Evolutionary conservation across 2,888 invertebrate genomes (phyloP).

Genomic region (Eupithecia centaureata): DNA sequence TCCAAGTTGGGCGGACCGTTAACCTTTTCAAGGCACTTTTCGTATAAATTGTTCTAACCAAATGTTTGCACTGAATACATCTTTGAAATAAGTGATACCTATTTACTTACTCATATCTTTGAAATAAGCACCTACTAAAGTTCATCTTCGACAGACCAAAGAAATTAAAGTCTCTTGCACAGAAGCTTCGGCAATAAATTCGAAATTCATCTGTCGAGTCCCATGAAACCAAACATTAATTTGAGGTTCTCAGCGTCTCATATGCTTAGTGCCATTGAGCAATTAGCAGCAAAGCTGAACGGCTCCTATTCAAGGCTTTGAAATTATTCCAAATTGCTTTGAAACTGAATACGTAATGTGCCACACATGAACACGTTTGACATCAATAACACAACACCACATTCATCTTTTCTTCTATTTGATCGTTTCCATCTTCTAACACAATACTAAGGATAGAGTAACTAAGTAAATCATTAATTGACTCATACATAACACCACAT

Average conservation of each 20-base stretch:
- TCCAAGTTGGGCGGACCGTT: not conserved
- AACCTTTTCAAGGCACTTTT: not conserved
- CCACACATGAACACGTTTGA: not conserved
- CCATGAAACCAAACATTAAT: not conserved
- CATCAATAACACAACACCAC: not conserved
- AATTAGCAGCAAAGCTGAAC: conserved; percentile 28
- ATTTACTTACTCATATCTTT: too few species aligned
- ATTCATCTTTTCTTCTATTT: not conserved
- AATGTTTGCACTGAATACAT: not conserved
- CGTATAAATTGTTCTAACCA: not conserved
- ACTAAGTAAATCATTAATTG: too few species aligned
- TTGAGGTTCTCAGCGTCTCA: conserved; percentile 15
- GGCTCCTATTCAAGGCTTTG: conserved; percentile 19
- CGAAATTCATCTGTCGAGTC: not conserved
- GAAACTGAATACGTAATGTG: conserved; percentile 1
- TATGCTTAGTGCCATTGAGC: conserved; percentile 14
- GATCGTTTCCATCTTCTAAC: not conserved
- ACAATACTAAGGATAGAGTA: too few species aligned
- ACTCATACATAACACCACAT: too few species aligned
- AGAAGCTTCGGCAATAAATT: not conserved
- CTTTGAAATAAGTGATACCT: not conserved
- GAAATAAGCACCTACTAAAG: not conserved
- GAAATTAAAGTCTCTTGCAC: not conserved
- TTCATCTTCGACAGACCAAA: not conserved
- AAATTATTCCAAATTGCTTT: conserved; percentile 17